Evolutionary conservation across 2,888 invertebrate species (phyloP), one percentile per base, ranked within the genome.

Genomic region (Busseola fusca): DNA sequence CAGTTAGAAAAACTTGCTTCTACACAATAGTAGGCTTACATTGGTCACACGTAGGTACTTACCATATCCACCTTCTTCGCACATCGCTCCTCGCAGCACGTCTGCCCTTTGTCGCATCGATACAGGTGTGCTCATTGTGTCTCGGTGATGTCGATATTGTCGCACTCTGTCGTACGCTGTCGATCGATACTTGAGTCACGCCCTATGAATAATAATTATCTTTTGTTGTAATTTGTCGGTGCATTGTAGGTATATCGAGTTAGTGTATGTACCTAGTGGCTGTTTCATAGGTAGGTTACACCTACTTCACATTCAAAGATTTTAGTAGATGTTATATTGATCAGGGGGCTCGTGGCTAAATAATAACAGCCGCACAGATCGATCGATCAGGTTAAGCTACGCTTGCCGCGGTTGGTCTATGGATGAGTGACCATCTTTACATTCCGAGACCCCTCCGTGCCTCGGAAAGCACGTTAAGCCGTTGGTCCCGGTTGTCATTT

Each of bases 121-220:
- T 72, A 69, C 79, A 79, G 79, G 79, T 79, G 79, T 58, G 64
- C 40, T 45, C 72, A 52, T 72, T 72, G 66, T 72, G 68, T 40
- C 27, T 67, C 59, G 56, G 57, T 57, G 16, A 48, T 64, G 52
- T 60, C 63, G 76, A 67, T 72, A 66, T 45, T 37, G 64, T 70
- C 69, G 76, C 27, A 27, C 52, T 58, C 25, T n/a, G 37, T 66
- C 52, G 54, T 6, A 10, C n/a, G 12, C 7, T 52, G 40, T 62
- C 67, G 64, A 58, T 76, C 63, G 56, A 75, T 75, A 34, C 12
- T n/a, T 16, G 9, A 59, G 7, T 18, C 7, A 27, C 30, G n/a
- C n/a, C 16, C 34, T 25, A 45, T 14, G 52, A 37, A 52, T 69
- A 37, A 52, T 69, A 50, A 57, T 57, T 56, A 3, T 50, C 6